Conservation (phyloP, 2,113 vertebrate genomes). For the Semicossyphus pulcher region DNA sequence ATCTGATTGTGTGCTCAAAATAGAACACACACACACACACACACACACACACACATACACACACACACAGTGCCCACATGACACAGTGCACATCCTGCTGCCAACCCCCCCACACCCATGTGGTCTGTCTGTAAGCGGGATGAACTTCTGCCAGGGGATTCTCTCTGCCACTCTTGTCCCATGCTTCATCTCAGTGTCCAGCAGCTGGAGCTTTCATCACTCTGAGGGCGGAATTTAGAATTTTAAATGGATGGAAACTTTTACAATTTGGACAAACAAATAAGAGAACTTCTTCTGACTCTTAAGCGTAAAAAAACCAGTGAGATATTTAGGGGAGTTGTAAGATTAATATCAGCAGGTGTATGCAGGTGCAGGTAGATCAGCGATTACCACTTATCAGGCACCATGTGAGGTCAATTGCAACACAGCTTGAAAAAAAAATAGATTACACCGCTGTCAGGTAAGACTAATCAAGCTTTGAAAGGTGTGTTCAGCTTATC, state of each 20-base stretch:
- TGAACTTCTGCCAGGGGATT: constrained; percentile 35
- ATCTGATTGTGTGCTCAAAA: constrained; percentile 40
- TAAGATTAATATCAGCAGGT: constrained; percentile 4
- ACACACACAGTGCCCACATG: constrained; percentile 8
- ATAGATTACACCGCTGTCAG: constrained; percentile 42
- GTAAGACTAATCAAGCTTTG: constrained; percentile 42
- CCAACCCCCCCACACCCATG: constrained; percentile 12
- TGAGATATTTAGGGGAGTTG: neutral
- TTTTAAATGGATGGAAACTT: constrained; percentile 11
- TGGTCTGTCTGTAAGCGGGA: constrained; percentile 29
- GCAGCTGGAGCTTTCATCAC: constrained; percentile 18
- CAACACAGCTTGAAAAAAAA: constrained; percentile 37
- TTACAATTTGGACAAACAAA: neutral
- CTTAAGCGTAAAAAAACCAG: neutral
- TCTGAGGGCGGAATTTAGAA: neutral
- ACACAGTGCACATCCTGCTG: constrained; percentile 36
- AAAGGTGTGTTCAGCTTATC: constrained; percentile 70
- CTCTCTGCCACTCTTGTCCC: constrained; percentile 14
- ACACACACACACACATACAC: neutral
- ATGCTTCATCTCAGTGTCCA: constrained; percentile 10
- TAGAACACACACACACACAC: constrained; percentile 35
- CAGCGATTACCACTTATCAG: constrained; percentile 36
- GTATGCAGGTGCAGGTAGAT: neutral
- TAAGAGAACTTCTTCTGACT: neutral
- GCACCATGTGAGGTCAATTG: constrained; percentile 51